Base-by-base conservation (phyloP, 2,888 invertebrate species). In the Eupeodes luniger region DNA sequence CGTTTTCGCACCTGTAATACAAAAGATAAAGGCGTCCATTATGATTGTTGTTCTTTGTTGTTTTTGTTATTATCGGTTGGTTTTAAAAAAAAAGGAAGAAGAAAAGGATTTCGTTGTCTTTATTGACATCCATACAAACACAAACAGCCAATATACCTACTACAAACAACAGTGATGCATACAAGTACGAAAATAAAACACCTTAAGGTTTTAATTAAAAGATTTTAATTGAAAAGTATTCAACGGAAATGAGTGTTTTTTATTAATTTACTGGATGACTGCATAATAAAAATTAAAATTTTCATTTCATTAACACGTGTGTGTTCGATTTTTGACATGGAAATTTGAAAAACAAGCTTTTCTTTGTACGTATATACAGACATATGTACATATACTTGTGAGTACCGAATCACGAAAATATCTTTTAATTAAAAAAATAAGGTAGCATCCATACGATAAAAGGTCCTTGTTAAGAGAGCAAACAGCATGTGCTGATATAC, bases 1-100 rank as follows among this genome's bases (percentile, higher is more conserved):
- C 97, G 93, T 98, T 98, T 94, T 98, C 98, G 92, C 98, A 98
- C 78, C 98, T 94, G 91, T 19, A 91, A 91, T 70, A 62, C 7
- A 51, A 53, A 74, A 44, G 55, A 72, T 59, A 69, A 70, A 14
- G 53, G 12, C 44, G 55, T 53, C 47, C 14, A 44, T 49, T 61
- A 80, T 72, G 40, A 47, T 19, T 57, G 36, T 44, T 49, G 34
- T 47, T 64, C 10, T 47, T n/a, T 51, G 10, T 59, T 57, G 11
- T 55, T 66, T 19, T 64, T 27, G 36, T 66, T 10, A 0, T 62
- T 9, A 9, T n/a, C 2, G n/a, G 36, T 62, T 44, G 19, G 27
- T 27, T 27, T 27, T 1, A 3, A 27, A 27, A 27, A 27, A 27
- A 27, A 27, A 3, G 27, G 3, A 27, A 27, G 14, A 14, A 34